These are phyloP conservation scores for Prenolepis imparis DNA, from an alignment of 2,888 invertebrate species.

Conservation along the genomic window DNA sequence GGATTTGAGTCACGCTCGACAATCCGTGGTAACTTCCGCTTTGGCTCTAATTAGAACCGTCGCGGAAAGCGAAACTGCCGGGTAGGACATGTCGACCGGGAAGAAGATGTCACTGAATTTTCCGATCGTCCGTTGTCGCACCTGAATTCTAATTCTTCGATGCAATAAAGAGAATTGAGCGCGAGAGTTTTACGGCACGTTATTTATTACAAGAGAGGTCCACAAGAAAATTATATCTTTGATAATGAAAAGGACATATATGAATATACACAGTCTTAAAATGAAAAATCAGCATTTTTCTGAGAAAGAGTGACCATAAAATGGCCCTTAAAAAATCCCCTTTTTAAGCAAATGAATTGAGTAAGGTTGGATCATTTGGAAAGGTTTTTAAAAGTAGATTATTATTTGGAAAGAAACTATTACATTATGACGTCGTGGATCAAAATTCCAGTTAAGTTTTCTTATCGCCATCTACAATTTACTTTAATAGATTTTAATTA, in stretches of 20 bases:
- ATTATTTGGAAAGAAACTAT: too few species aligned
- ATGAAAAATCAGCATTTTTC: not conserved
- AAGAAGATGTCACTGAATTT: conserved; percentile 21
- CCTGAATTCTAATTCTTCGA: conserved; percentile 20
- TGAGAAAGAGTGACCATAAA: not conserved
- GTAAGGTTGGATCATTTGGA: too few species aligned
- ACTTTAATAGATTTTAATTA: too few species aligned
- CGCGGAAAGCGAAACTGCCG: conserved; percentile 31
- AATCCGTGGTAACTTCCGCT: conserved; percentile 59
- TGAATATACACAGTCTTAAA: not conserved
- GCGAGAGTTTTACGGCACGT: not conserved
- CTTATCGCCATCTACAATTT: too few species aligned
- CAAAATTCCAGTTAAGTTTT: too few species aligned
- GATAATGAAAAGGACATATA: not conserved
- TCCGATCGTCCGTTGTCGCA: conserved; percentile 11
- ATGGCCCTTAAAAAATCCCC: too few species aligned
- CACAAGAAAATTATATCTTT: not conserved
- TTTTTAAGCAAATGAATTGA: too few species aligned
- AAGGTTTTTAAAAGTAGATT: too few species aligned
- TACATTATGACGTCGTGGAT: too few species aligned
- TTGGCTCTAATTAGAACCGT: conserved; percentile 59
- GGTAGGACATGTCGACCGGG: not conserved
- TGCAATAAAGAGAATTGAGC: not conserved
- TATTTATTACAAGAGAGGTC: not conserved
- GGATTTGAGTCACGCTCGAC: conserved; percentile 61